Conservation (phyloP, 2,888 invertebrate species). For the Drosophila fungiperda region DNA sequence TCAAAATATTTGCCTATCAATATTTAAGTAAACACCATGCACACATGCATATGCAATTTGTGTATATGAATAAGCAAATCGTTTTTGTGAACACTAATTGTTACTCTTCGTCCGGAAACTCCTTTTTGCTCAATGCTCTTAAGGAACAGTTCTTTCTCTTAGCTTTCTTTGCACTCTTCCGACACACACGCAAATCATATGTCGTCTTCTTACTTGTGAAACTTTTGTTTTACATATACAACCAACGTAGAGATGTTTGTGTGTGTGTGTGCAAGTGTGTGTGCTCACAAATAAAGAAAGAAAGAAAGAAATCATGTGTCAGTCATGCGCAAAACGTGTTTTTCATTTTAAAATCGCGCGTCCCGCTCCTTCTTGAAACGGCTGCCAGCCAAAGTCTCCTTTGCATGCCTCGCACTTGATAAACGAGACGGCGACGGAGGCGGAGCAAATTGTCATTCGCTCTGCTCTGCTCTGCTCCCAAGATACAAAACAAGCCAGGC, state of each 20-base stretch:
- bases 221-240: slow-evolving; percentile 43
- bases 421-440: slow-evolving; percentile 82
- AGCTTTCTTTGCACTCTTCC: slow-evolving; percentile 39
- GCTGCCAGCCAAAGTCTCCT: slow-evolving; percentile 52
- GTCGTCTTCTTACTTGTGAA: slow-evolving; percentile 54
- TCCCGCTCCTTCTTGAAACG: slow-evolving; percentile 60
- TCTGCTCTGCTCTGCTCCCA: slow-evolving; percentile 28
- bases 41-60: not conserved
- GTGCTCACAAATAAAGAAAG: slow-evolving; percentile 33
- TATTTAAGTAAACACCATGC: not conserved
- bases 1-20: slow-evolving; percentile 3
- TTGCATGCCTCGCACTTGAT: slow-evolving; percentile 72
- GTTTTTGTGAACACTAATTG: slow-evolving; percentile 38
- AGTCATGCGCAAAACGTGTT: slow-evolving; percentile 82
- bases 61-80: slow-evolving; percentile 14
- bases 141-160: slow-evolving; percentile 41
- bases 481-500: slow-evolving; percentile 34
- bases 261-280: slow-evolving; percentile 34
- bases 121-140: slow-evolving; percentile 41
- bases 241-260: not conserved
- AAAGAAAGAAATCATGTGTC: slow-evolving; percentile 69
- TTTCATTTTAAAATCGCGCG: slow-evolving; percentile 77
- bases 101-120: slow-evolving; percentile 33
- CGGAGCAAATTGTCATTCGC: slow-evolving; percentile 77
- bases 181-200: slow-evolving; percentile 28